Conservation (phyloP, 2,888 invertebrate species). For the Lasioglossum leucozonium region DNA sequence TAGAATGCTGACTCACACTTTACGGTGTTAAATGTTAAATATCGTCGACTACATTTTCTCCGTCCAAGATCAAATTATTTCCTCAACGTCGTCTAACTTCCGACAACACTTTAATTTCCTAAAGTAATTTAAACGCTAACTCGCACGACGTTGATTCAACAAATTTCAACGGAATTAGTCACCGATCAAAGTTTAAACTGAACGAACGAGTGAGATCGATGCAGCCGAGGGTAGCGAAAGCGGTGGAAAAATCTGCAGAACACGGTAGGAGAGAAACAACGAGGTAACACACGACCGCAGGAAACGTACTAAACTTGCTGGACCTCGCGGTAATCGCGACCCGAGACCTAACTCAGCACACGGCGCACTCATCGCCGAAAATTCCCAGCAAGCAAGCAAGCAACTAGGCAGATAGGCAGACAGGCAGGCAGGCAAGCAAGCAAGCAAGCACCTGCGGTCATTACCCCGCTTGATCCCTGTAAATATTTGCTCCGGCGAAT, state of each 20-base stretch:
- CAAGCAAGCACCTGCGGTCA: constrained; percentile 16
- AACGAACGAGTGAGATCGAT: background rate
- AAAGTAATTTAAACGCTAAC: background rate
- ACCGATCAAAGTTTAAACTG: background rate
- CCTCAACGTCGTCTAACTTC: background rate
- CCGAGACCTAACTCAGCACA: background rate
- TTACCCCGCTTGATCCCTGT: constrained; percentile 17
- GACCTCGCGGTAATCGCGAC: background rate
- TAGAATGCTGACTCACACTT: no score
- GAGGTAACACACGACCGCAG: background rate
- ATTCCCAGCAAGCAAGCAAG: background rate
- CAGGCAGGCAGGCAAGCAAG: background rate
- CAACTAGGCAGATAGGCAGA: background rate
- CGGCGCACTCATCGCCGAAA: constrained; percentile 12
- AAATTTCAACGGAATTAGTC: background rate
- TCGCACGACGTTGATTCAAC: background rate
- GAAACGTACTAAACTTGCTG: background rate
- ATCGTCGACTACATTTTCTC: background rate
- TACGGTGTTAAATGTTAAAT: background rate
- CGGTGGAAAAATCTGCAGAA: background rate
- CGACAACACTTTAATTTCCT: background rate
- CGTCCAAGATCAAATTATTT: background rate
- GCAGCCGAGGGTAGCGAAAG: background rate
- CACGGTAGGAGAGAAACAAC: background rate
- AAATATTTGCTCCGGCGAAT: constrained; percentile 9